Conservation (phyloP, 2,113 vertebrate genomes). For the Scatophagus argus region DNA sequence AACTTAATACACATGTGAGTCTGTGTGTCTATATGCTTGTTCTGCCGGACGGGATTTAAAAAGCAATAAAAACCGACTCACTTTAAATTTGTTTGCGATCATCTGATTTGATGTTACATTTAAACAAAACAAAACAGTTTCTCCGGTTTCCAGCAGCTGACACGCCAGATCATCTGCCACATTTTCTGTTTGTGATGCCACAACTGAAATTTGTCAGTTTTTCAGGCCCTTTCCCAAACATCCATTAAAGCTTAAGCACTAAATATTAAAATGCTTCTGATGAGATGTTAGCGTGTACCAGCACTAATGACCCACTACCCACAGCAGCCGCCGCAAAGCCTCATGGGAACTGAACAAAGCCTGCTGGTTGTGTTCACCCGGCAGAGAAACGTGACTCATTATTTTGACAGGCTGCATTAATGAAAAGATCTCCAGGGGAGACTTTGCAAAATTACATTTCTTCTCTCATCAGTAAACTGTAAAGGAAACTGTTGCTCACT, state of each 20-base stretch:
- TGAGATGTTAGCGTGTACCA: not conserved
- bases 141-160: too few species aligned
- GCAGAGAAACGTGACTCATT: constrained; percentile 9
- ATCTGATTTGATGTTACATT: too few species aligned
- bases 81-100: too few species aligned
- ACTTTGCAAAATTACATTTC: not conserved
- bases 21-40: too few species aligned
- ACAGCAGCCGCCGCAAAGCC: constrained; percentile 18
- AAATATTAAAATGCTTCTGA: not conserved
- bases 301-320: not conserved
- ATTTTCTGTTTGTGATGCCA: not conserved
- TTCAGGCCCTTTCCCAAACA: not conserved
- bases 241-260: not conserved
- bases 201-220: not conserved
- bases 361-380: not conserved
- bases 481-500: not conserved
- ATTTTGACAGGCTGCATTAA: constrained; percentile 6
- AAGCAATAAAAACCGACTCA: too few species aligned
- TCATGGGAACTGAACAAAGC: constrained; percentile 21
- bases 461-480: not conserved
- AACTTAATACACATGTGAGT: too few species aligned
- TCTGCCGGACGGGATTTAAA: too few species aligned
- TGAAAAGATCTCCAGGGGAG: not conserved
- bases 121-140: too few species aligned
- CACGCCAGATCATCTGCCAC: too few species aligned